Evolutionary conservation across 2,888 invertebrate species (phyloP), one percentile per base, ranked within the genome.

Genomic region (Sepiola atlantica): DNA sequence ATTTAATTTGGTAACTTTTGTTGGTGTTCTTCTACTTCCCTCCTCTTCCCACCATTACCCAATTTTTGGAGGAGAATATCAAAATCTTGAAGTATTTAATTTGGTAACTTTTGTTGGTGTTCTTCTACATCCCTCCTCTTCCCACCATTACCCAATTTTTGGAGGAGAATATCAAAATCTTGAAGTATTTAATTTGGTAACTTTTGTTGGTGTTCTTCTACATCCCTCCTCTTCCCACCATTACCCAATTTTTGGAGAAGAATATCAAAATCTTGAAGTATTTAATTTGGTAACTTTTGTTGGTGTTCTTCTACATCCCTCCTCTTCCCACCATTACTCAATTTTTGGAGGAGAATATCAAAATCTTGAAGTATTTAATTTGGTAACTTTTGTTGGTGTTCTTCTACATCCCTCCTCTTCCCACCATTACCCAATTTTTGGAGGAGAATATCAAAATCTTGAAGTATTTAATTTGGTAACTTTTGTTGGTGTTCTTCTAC

Each of bases 31-130:
- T 45, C 45, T 45, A 45, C 45, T 45, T 45, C 45, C 45, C n/a
- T 90, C 55, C 35, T 21, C 8, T 94, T n/a, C n/a, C n/a, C n/a
- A n/a, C n/a, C n/a, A 21, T 6, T 57, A 35, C 20, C n/a, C 28
- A 28, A 77, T 32, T 28, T 90, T 35, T 21, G 61, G 28, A 32
- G 45, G 8, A 45, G 45, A 45, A 45, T 45, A 8, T 45, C 45
- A 45, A 45, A 45, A 45, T 45, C 45, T 45, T 45, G 45, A 45
- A 45, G 45, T 45, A 45, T 45, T 45, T 45, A 4, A 45, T 45
- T 45, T 45, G 96, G 97, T 97, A 95, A 95, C 94, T 93, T 32
- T 21, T 61, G 4, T 45, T 32, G 20, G 28, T 57, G 45, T 45
- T 45, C 45, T 45, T 45, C 45, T 45, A 45, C 45, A 4, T 45